Base-by-base conservation (phyloP, 2,888 invertebrate species). In the Cephus rjabovi region DNA sequence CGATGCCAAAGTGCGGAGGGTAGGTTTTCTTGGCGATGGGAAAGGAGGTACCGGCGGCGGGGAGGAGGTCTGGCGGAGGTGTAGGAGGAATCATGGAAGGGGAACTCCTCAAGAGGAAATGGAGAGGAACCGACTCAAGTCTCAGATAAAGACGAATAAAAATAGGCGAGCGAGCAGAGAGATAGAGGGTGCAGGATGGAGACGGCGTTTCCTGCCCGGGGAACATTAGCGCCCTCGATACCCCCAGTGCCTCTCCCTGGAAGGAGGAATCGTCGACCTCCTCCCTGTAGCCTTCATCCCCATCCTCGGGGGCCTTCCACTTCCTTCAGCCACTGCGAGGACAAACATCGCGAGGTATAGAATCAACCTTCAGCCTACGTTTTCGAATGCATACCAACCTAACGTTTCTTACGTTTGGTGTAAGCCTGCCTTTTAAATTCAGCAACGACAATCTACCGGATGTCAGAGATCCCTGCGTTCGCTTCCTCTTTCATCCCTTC, bases 131-230 rank as follows among this genome's bases (percentile, higher is more conserved):
- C 90, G 87, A 91, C 89, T 90, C 90, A 86, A 90, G 90, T 90
- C 89, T 89, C 91, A 91, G 91, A 91, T 91, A 91, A 91, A 91
- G 91, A 90, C 89, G 91, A 91, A 91, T 90, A 91, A 91, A 91
- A 91, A 91, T 91, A 91, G 90, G 90, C 90, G 87, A 91, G 88
- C 85, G 86, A 86, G 85, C 84, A 83, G 80, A 84, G 88, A 89
- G 90, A 89, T 88, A 89, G 89, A 87, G 88, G 88, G 88, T 88
- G 89, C 88, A 88, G 90, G 88, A 90, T 89, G 90, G 90, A 90
- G 90, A 90, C 88, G 89, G 89, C 88, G 89, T 89, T 91, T 91
- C 91, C 91, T 90, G 91, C 90, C 91, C 86, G 86, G 86, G 89
- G 90, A 91, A 91, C 91, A 91, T 91, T 91, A 91, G 90, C 91